phyloP scores from a whole-genome alignment of 2,797 vertebrate species.

The Peromyscus attwateri region DNA sequence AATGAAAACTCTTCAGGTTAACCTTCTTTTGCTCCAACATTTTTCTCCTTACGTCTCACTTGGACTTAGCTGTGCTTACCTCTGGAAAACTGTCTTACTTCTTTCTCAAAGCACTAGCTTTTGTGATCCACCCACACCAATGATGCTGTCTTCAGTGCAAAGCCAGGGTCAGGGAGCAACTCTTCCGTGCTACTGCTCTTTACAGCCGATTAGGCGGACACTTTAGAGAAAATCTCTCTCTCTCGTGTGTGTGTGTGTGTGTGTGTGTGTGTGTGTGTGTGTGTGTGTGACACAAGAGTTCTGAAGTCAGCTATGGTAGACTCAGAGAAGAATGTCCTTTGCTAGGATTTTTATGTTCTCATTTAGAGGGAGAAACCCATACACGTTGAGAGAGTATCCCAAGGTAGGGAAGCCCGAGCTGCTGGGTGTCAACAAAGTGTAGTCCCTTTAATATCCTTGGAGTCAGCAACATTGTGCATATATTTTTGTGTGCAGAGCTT shows the following conservation, averaged over 20 bases:
- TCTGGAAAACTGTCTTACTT: slow-evolving; percentile 79
- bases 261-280: too few species aligned
- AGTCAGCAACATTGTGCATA: neutral
- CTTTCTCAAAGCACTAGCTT: neutral
- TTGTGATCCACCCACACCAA: slow-evolving; percentile 69
- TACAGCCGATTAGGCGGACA: slow-evolving; percentile 63
- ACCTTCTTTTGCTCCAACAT: rapidly evolving
- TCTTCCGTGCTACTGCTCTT: neutral
- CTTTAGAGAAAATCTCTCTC: slow-evolving; percentile 49
- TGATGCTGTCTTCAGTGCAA: neutral
- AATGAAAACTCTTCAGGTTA: neutral
- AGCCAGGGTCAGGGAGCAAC: neutral
- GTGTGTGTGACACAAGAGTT: neutral
- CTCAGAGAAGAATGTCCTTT: slow-evolving; percentile 90
- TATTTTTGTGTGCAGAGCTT: slow-evolving; percentile 38
- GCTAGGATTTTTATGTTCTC: slow-evolving; percentile 91
- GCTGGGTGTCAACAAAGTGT: slow-evolving; percentile 86
- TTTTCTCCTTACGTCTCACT: neutral
- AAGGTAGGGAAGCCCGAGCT: slow-evolving; percentile 90
- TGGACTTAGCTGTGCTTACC: slow-evolving; percentile 68
- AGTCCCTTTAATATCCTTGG: slow-evolving; percentile 69
- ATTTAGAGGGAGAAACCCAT: slow-evolving; percentile 89
- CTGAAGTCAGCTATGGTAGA: slow-evolving; percentile 70
- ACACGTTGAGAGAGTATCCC: slow-evolving; percentile 90
- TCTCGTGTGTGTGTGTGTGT: slow-evolving; percentile 2